Base-by-base conservation (phyloP, 2,113 vertebrate species). In the Serilophus lunatus region DNA sequence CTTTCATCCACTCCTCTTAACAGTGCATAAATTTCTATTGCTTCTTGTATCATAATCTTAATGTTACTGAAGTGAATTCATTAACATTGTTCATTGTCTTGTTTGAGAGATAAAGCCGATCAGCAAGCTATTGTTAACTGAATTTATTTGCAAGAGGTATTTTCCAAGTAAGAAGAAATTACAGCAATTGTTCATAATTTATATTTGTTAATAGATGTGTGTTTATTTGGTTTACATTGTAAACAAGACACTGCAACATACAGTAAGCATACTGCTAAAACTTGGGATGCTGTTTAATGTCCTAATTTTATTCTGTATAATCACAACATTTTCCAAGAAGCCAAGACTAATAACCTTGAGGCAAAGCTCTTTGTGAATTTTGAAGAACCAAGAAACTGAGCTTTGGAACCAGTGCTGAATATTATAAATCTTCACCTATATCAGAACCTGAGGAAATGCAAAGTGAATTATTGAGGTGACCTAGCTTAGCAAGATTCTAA, bases 311-410 rank as follows among this genome's bases (percentile, higher is more conserved):
- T 78, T 94, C 85, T 69, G 53, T 75, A 87, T 82, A 87, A 95
- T 92, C 68, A 65, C 63, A 96, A 66, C 35, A 70, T 79, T 94
- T 92, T 95, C 76, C 68, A 92, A 79, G 82, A 88, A 93, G 28
- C 80, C 94, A 87, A 96, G 85, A 95, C 92, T 94, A 95, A 96
- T 50, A 94, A 93, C 74, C 86, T 88, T 59, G 65, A 94, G 90
- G 72, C 77, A 87, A 87, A 44, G 22, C 23, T 78, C 47, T 90
- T 64, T 81, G 76, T 96, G 84, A 94, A 70, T 96, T 93, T 54
- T 92, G 87, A 95, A 92, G 79, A 94, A 90, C 47, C 10, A 14
- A 83, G 72, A 94, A 70, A 18, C 29, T 57, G 42, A 92, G 60
- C 44, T 92, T 94, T 93, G 70, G 64, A 94, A 79, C 44, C 38